Evolutionary conservation across 2,113 vertebrate species (phyloP), one percentile per base, ranked within the genome.

Genomic region (Dermatemys mawii): DNA sequence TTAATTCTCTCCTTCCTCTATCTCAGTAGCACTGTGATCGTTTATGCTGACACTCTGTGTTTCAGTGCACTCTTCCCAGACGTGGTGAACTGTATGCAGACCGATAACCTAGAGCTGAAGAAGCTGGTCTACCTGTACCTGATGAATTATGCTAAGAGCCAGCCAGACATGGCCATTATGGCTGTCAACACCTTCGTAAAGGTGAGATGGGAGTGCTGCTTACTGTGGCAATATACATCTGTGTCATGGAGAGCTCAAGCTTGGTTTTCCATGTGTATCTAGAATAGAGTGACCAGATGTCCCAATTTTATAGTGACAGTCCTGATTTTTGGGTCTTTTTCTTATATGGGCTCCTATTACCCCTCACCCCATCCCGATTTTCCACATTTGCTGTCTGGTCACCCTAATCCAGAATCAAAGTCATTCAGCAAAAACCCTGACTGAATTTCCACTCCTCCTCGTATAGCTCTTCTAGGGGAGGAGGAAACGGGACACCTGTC

Each of bases 151-250:
- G 99, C 99, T 97, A 99, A 99, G 97, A 99, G 99, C 96, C 99
- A 99, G 97, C 99, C 99, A 0, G 99, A 99, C 98, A 99, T 99
- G 99, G 99, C 99, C 92, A 99, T 99, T 93, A 99, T 99, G 99
- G 99, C 99, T 3, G 99, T 99, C 84, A 99, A 99, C 98, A 99
- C 99, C 75, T 99, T 99, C 8, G 99, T 99, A 55, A 99, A 99
- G 99, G 99, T 99, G 95, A 96, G 93, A 53, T 5, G 6, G 32
- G 22, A 8, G 54, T 21, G 51, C 41, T 27, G 11, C 0, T 0
- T 26, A n/a, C 41, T 44, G 0, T 0, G 3, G 46, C 38, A n/a
- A 16, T 1, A 0, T 22, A 0, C 0, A 3, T 11, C 3, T 11
- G 79, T 13, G n/a, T 29, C 5, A 9, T 8, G n/a, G 79, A 50